Conservation (phyloP, 2,888 invertebrate species). For the Coleophora flavipennella region DNA sequence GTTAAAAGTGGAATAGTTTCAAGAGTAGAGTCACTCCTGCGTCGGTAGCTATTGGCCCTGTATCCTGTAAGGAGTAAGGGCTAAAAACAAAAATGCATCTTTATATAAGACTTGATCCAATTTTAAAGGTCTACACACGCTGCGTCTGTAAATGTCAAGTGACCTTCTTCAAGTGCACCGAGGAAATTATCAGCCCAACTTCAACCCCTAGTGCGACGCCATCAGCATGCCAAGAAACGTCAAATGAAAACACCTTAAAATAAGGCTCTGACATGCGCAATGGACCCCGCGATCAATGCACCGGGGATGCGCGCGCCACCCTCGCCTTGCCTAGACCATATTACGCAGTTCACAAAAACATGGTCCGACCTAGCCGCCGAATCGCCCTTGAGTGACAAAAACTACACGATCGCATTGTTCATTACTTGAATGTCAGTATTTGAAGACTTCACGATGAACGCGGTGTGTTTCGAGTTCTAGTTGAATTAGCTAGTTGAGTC, state of each 20-base stretch:
- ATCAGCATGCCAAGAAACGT: too few relatives aligned
- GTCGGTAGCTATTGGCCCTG: too few relatives aligned
- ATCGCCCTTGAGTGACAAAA: slow-evolving; percentile 48
- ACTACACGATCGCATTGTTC: slow-evolving; percentile 25
- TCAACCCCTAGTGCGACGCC: too few relatives aligned
- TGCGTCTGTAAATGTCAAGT: slow-evolving; percentile 18
- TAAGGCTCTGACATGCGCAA: slow-evolving; percentile 52
- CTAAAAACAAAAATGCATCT: too few relatives aligned
- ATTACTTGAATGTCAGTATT: slow-evolving; percentile 24
- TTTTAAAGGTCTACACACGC: background rate
- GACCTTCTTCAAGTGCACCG: slow-evolving; percentile 6
- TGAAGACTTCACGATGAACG: slow-evolving; percentile 28
- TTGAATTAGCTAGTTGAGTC: slow-evolving; percentile 48
- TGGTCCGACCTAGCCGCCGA: slow-evolving; percentile 34
- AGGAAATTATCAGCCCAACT: too few relatives aligned
- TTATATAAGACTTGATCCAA: too few relatives aligned
- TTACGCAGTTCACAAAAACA: slow-evolving; percentile 68
- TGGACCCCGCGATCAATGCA: slow-evolving; percentile 63
- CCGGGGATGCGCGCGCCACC: slow-evolving; percentile 60
- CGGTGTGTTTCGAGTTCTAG: slow-evolving; percentile 43
- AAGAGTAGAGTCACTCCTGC: too few relatives aligned
- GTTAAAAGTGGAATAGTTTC: too few relatives aligned
- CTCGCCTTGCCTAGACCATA: slow-evolving; percentile 32
- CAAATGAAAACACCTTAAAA: too few relatives aligned
- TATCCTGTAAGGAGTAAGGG: too few relatives aligned